Evolutionary conservation across 1,140 invertebrate genomes (phyloP).

Genomic region (Leptonema lineaticorne): DNA sequence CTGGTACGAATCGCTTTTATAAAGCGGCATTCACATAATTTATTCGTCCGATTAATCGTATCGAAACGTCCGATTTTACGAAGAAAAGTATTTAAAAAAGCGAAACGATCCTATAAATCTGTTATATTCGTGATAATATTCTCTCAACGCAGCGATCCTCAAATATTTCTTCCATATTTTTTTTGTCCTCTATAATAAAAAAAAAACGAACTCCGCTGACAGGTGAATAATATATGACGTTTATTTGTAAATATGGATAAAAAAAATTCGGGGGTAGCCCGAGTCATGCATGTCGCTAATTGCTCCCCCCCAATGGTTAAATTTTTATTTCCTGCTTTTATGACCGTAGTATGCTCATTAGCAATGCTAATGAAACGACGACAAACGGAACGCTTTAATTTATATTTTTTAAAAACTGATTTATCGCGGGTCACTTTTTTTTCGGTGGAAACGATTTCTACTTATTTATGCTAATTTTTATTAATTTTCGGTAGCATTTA

Average conservation of each 20-base stretch:
- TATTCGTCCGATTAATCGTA: not conserved
- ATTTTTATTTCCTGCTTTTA: conserved; percentile 33
- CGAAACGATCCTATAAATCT: conserved; percentile 19
- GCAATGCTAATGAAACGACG: conserved; percentile 25
- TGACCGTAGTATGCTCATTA: conserved; percentile 20
- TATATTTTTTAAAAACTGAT: conserved; percentile 12
- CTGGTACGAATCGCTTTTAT: too few relatives aligned
- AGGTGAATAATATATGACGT: conserved; percentile 28
- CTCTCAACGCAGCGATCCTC: not conserved
- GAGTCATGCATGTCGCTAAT: conserved; percentile 30
- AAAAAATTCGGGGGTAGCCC: conserved; percentile 12
- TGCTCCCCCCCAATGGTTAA: conserved; percentile 14
- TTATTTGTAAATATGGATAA: conserved; percentile 4
- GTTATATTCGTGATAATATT: conserved; percentile 27
- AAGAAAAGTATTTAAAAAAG: conserved; percentile 20
- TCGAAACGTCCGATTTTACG: not conserved
- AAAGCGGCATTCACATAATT: too few relatives aligned
- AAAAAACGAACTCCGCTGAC: conserved; percentile 24
- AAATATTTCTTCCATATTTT: too few relatives aligned
- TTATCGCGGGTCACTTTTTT: not conserved
- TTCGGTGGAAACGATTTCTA: not conserved
- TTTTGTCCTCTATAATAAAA: too few relatives aligned
- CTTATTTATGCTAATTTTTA: too few relatives aligned
- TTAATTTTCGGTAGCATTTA: too few relatives aligned
- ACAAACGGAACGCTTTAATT: conserved; percentile 19